Evolutionary conservation across 2,888 invertebrate species (phyloP).

Genomic region (Cantharis flavilabris): DNA sequence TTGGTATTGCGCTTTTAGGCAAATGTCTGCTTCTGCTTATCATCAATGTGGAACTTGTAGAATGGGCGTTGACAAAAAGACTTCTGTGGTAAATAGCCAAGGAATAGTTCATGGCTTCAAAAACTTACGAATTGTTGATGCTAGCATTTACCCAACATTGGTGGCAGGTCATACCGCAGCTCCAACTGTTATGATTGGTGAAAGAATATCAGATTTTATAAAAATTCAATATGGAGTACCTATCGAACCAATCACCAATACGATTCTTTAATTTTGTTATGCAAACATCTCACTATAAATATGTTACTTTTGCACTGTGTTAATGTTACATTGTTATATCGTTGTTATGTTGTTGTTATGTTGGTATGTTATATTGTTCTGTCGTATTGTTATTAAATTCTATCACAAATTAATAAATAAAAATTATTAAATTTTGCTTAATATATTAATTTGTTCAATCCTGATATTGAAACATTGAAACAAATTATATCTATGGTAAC

Average conservation of each 20-base stretch:
- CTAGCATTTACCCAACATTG: constrained; percentile 59
- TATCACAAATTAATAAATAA: too few relatives aligned
- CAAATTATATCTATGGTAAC: too few relatives aligned
- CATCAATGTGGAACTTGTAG: constrained; percentile 73
- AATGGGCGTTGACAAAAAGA: constrained; percentile 63
- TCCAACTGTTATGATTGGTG: constrained; percentile 60
- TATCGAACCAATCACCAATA: background rate
- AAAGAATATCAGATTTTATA: constrained; percentile 59
- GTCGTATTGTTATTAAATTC: too few relatives aligned
- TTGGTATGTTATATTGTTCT: too few relatives aligned
- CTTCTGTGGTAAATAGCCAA: background rate
- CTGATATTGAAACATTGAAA: too few relatives aligned
- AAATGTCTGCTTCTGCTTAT: constrained; percentile 71
- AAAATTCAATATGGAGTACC: constrained; percentile 37
- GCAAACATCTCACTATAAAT: background rate
- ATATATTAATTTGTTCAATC: too few relatives aligned
- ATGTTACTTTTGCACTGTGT: background rate
- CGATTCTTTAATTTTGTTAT: background rate
- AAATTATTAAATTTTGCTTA: too few relatives aligned
- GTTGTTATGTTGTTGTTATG: too few relatives aligned
- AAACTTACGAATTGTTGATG: constrained; percentile 59
- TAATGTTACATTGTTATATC: background rate
- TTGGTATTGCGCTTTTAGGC: constrained; percentile 66
- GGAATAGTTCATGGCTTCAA: constrained; percentile 51
- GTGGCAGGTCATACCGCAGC: constrained; percentile 59